phyloP scores from a whole-genome alignment of 2,113 vertebrate species.

The Dicentrarchus labrax region DNA sequence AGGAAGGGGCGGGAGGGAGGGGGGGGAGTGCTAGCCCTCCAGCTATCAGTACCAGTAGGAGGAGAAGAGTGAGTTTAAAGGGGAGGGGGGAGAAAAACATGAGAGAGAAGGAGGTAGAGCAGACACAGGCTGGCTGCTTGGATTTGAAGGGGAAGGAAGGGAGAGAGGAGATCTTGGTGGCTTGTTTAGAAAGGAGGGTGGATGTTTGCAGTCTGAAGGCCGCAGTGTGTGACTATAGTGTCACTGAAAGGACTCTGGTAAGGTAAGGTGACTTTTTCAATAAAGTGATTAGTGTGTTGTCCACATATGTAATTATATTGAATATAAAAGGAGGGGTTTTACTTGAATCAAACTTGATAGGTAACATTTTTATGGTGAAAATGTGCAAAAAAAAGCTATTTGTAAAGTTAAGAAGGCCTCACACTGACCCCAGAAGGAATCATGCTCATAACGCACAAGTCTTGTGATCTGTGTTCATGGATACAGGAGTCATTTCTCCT shows the following conservation, averaged over 20 bases:
- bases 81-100: slow-evolving; percentile 68
- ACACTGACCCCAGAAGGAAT: not conserved
- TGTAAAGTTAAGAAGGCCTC: slow-evolving; percentile 25
- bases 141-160: slow-evolving; percentile 61
- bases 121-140: slow-evolving; percentile 55
- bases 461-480: slow-evolving; percentile 57
- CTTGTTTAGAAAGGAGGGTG: slow-evolving; percentile 38
- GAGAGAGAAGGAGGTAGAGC: slow-evolving; percentile 65
- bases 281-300: not conserved
- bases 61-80: slow-evolving; percentile 68
- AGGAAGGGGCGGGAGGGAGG: slow-evolving; percentile 8
- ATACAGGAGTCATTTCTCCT: slow-evolving; percentile 29
- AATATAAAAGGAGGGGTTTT: not conserved
- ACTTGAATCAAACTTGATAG: not conserved
- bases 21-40: slow-evolving; percentile 37
- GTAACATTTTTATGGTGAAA: slow-evolving; percentile 10
- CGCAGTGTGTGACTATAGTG: slow-evolving; percentile 48
- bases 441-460: slow-evolving; percentile 17
- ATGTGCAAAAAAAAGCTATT: not conserved
- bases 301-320: not conserved
- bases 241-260: slow-evolving; percentile 58
- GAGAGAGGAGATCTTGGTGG: slow-evolving; percentile 60
- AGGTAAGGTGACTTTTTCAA: slow-evolving; percentile 76
- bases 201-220: slow-evolving; percentile 67
- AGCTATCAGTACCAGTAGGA: slow-evolving; percentile 68